These are phyloP conservation scores for Albula glossodonta DNA, from an alignment of 2,113 vertebrate species.

Conservation along the genomic window DNA sequence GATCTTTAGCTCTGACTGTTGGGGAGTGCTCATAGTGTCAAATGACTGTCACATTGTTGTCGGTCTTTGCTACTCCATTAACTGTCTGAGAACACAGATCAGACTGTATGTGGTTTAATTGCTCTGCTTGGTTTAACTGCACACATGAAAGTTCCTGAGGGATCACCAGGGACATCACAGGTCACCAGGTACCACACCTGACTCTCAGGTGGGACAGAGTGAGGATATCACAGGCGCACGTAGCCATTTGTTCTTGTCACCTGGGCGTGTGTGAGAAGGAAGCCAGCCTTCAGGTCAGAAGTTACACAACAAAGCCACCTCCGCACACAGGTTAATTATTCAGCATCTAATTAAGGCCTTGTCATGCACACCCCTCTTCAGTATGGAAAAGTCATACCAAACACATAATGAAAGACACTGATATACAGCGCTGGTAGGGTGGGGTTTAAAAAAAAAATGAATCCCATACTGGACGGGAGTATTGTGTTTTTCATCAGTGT, in stretches of 20 bases:
- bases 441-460: not conserved
- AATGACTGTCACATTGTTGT: too few relatives aligned
- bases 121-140: not conserved
- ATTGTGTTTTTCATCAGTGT: not conserved
- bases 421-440: not conserved
- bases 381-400: not conserved
- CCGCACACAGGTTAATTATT: constrained; percentile 13
- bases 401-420: not conserved
- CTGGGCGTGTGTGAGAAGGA: not conserved
- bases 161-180: not conserved
- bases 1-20: too few relatives aligned
- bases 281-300: not conserved
- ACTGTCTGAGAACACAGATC: too few relatives aligned
- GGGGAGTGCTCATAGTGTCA: too few relatives aligned
- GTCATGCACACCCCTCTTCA: not conserved
- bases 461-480: not conserved
- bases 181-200: not conserved
- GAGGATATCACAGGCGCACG: not conserved
- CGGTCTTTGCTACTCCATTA: too few relatives aligned
- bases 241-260: not conserved
- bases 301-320: constrained; percentile 20
- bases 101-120: too few relatives aligned
- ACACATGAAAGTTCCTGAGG: not conserved
- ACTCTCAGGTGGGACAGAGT: not conserved
- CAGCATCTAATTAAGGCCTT: constrained; percentile 26